phyloP scores from a whole-genome alignment of 2,113 vertebrate species.

The Cryptoleucopteryx plumbea region DNA sequence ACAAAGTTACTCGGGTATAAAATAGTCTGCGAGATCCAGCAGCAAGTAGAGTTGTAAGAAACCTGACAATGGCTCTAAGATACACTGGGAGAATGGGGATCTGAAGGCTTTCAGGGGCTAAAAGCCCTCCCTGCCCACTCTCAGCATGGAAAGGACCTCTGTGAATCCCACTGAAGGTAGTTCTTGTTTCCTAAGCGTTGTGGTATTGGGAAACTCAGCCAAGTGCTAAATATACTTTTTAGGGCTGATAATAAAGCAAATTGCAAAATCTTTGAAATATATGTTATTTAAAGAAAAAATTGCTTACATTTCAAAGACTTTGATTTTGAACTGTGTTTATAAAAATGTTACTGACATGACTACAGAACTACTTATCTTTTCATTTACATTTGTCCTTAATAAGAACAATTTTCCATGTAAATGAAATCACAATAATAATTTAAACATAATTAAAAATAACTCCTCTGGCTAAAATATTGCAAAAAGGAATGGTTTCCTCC shows the following conservation, averaged over 20 bases:
- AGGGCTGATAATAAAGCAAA: not conserved
- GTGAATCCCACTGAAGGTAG: not conserved
- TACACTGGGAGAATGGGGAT: not conserved
- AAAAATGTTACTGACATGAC: not conserved
- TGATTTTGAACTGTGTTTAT: not conserved
- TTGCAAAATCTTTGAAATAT: not conserved
- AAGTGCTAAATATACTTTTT: not conserved
- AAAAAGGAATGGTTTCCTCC: not conserved
- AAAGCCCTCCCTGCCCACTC: not conserved
- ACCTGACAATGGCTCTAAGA: not conserved
- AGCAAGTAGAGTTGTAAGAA: not conserved
- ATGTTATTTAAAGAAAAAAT: not conserved
- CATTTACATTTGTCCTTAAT: not conserved
- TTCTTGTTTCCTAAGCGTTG: not conserved
- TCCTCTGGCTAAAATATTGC: not conserved
- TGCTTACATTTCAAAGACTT: not conserved
- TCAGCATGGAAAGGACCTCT: not conserved
- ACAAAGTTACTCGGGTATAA: not conserved
- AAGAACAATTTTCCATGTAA: not conserved
- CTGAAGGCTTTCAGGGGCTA: not conserved
- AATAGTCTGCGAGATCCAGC: not conserved
- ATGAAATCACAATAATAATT: not conserved
- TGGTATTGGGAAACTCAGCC: not conserved
- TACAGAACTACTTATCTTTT: not conserved
- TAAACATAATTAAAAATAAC: not conserved